Evolutionary conservation across 2,797 vertebrate species (phyloP).

Genomic region (Glyptemys insculpta): DNA sequence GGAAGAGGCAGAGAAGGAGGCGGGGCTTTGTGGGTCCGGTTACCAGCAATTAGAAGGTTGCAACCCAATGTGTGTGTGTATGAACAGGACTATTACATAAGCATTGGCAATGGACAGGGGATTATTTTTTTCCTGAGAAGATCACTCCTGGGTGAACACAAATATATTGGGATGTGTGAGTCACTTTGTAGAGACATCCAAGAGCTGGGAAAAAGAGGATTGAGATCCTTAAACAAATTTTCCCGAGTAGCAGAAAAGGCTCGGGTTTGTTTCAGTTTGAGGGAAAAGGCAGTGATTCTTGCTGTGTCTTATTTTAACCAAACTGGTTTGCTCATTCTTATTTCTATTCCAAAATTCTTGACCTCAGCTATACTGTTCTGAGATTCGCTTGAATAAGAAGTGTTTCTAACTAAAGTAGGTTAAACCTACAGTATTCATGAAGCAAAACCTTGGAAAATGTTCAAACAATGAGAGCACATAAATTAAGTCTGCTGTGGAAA

Average conservation of each 20-base stretch:
- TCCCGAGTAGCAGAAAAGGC: neutral
- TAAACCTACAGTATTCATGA: constrained; percentile 44
- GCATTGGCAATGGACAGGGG: neutral
- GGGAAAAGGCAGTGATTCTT: neutral
- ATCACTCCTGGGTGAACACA: neutral
- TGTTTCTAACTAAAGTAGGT: constrained; percentile 31
- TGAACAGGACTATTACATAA: neutral
- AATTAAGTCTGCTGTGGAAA: constrained; percentile 54
- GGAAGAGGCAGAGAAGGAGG: too few relatives aligned
- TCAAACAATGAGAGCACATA: constrained; percentile 18
- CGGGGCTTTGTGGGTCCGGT: too few relatives aligned
- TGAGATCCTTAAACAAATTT: neutral
- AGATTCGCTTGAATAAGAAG: constrained; percentile 33
- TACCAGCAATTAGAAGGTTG: too few relatives aligned
- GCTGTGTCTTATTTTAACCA: neutral
- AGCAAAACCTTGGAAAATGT: constrained; percentile 43
- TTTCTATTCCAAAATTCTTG: constrained; percentile 51
- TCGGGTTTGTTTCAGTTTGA: neutral
- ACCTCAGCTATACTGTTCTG: constrained; percentile 4
- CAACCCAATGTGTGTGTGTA: neutral
- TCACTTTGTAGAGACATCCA: neutral
- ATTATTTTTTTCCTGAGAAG: neutral
- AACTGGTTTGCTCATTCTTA: constrained; percentile 1
- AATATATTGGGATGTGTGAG: neutral
- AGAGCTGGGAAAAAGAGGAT: fast-evolving